Conservation (phyloP, 2,797 vertebrate species). For the Crax fasciolata region DNA sequence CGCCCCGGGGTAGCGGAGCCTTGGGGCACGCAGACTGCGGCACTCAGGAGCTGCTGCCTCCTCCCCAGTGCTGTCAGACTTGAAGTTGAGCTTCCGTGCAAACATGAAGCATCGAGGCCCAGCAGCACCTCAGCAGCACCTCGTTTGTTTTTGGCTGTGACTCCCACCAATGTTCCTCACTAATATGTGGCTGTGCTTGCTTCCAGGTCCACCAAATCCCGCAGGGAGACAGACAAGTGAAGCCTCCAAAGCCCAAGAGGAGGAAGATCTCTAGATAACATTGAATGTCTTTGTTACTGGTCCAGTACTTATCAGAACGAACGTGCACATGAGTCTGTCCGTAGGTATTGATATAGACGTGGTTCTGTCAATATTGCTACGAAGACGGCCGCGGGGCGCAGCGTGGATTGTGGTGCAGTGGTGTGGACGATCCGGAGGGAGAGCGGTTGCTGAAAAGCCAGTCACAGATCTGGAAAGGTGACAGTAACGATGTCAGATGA, state of each 20-base stretch:
- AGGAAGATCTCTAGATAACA: conserved; percentile 99
- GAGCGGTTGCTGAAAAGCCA: conserved; percentile 86
- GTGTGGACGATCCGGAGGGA: conserved; percentile 83
- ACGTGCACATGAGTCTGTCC: conserved; percentile 81
- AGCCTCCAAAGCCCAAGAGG: conserved; percentile 97
- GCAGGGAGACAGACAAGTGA: conserved; percentile 94
- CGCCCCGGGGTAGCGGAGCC: neutral
- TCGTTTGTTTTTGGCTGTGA: neutral
- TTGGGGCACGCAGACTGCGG: accelerated
- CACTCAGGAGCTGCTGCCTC: neutral
- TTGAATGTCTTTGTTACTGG: conserved; percentile 88
- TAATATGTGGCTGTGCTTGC: conserved; percentile 2
- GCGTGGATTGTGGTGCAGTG: conserved; percentile 85
- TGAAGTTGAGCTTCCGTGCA: accelerated
- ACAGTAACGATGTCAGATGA: conserved; percentile 90
- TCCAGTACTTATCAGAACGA: conserved; percentile 80
- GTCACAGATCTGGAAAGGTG: conserved; percentile 85
- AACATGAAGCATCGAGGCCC: accelerated
- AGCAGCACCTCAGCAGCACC: neutral
- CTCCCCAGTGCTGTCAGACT: accelerated
- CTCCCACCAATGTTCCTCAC: neutral
- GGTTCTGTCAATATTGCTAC: conserved; percentile 74
- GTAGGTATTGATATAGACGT: conserved; percentile 76
- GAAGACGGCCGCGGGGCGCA: conserved; percentile 86
- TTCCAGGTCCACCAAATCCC: conserved; percentile 91